Percentiles rank a stretch among this genome's conserved stretches.
Evolutionary conservation across 2,113 vertebrate species (phyloP).

Genomic region (Rhombomys opimus): DNA sequence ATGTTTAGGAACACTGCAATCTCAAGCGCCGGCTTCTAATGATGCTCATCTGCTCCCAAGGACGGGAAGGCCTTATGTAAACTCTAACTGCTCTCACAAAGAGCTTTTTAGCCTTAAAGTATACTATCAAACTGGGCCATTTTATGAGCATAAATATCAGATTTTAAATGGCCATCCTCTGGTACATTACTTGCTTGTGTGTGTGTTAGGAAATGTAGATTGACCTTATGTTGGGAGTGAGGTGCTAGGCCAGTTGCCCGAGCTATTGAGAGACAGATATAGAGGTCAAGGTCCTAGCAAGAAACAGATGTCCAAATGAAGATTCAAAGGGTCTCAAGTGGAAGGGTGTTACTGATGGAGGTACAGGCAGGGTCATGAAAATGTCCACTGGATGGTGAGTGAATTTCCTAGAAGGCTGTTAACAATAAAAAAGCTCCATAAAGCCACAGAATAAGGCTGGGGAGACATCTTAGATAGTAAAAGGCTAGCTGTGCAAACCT

Average conservation of each 20-base stretch:
- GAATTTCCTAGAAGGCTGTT: neutral
- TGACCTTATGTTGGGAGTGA: constrained; percentile 9
- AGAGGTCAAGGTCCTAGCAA: neutral
- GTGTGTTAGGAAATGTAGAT: constrained; percentile 17
- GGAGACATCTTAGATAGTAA: neutral
- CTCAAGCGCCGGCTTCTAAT: constrained; percentile 50
- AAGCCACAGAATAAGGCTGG: neutral
- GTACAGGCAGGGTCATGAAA: neutral
- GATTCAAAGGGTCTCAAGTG: neutral
- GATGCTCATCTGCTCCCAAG: constrained; percentile 45
- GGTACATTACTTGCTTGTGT: neutral
- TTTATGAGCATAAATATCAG: constrained; percentile 44
- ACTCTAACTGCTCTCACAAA: constrained; percentile 51
- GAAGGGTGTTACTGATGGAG: neutral
- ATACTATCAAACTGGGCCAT: neutral
- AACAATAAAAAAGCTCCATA: neutral
- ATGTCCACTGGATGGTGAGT: neutral
- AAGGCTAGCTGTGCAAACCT: neutral
- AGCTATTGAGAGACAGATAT: neutral
- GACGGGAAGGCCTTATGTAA: constrained; percentile 44
- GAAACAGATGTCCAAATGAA: constrained; percentile 2
- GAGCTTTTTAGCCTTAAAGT: constrained; percentile 55
- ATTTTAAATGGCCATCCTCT: constrained; percentile 43
- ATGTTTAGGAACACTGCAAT: constrained; percentile 76
- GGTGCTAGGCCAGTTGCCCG: constrained; percentile 30